These are phyloP conservation scores for Phylloscopus trochiloides DNA, from an alignment of 2,113 vertebrate species.

Conservation along the genomic window DNA sequence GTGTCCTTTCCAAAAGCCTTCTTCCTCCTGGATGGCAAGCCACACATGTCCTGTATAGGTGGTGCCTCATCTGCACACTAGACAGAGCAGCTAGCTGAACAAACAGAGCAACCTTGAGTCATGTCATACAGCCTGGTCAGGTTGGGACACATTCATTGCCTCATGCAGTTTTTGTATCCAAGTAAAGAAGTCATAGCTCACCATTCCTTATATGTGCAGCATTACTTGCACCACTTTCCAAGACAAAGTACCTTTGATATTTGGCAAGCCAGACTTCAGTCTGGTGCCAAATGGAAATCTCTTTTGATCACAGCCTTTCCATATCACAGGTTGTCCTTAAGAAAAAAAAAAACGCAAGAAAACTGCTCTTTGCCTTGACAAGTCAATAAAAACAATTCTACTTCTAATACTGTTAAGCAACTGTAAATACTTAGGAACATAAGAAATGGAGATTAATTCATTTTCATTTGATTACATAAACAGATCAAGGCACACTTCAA, in stretches of 20 bases:
- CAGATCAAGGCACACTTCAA: neutral
- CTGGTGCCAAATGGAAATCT: neutral
- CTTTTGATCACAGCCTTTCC: neutral
- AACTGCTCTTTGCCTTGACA: neutral
- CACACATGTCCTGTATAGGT: neutral
- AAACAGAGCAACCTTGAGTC: neutral
- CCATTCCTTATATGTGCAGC: neutral
- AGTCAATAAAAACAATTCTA: neutral
- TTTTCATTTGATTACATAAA: neutral
- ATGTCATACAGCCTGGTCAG: neutral
- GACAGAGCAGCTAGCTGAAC: neutral
- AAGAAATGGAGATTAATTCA: neutral
- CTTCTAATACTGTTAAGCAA: neutral
- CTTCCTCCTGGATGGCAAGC: neutral
- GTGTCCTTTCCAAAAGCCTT: accelerated
- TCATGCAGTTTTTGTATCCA: neutral
- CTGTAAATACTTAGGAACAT: neutral
- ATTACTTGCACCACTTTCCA: neutral
- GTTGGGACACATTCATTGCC: neutral
- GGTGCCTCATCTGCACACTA: neutral
- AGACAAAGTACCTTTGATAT: neutral
- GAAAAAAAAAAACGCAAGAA: neutral
- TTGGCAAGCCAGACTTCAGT: neutral
- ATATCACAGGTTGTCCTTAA: neutral
- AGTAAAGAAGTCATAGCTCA: neutral